A percentile compares a stretch with the other conserved stretches of the same genome.
Conservation (phyloP, 2,113 vertebrate species). For the Phaetusa simplex region DNA sequence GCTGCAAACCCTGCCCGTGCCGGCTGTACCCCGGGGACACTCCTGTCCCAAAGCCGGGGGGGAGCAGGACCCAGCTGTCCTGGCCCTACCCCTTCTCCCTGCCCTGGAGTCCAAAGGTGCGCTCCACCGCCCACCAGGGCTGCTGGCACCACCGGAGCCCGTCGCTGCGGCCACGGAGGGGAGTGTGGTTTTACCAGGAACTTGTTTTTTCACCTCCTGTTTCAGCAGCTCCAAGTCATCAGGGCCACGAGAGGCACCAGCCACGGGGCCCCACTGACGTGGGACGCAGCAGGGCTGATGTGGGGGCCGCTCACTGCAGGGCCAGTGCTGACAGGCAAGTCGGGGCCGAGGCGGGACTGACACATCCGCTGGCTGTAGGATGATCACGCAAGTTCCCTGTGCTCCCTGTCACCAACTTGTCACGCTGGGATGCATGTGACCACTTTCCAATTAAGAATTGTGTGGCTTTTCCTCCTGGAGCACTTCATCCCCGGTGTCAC, state of each 20-base stretch:
- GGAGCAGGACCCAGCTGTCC: not conserved
- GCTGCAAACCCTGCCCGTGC: not conserved
- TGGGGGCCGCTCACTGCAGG: rapidly evolving
- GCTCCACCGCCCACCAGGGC: not conserved
- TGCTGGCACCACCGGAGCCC: not conserved
- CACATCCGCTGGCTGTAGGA: not conserved
- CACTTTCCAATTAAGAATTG: not conserved
- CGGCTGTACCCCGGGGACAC: not conserved
- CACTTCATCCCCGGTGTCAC: not conserved
- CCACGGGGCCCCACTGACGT: rapidly evolving
- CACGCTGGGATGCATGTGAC: not conserved
- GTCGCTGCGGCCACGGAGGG: rapidly evolving
- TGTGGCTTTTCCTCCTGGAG: not conserved
- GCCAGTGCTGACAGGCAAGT: rapidly evolving
- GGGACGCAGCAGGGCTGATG: not conserved
- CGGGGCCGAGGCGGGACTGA: not conserved
- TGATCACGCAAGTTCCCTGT: not conserved
- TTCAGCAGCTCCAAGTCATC: not conserved
- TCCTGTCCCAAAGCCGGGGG: not conserved
- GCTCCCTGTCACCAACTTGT: not conserved
- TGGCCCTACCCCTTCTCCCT: not conserved
- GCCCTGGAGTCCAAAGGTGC: not conserved
- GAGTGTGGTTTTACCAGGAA: not conserved
- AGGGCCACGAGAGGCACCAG: rapidly evolving
- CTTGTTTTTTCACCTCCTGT: not conserved